Evolutionary conservation across 2,113 vertebrate species (phyloP).

Genomic region (Solea solea): DNA sequence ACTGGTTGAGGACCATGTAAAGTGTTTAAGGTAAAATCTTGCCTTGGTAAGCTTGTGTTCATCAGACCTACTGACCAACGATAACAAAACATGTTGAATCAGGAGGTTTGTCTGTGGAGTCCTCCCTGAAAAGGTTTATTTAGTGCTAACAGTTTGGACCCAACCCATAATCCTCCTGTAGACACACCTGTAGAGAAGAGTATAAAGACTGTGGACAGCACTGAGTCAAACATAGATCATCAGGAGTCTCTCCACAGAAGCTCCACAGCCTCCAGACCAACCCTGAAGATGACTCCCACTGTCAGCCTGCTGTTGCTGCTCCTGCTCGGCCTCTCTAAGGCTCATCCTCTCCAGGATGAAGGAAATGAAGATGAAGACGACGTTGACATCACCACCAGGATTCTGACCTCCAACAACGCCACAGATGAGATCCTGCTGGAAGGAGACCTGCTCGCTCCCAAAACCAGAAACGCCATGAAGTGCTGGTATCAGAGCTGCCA

Average conservation of each 20-base stretch:
- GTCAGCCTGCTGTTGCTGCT: constrained; percentile 46
- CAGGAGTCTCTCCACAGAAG: constrained; percentile 27
- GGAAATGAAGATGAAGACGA: background rate
- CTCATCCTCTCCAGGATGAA: constrained; percentile 20
- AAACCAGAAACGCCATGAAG: constrained; percentile 21
- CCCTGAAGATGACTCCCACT: constrained; percentile 42
- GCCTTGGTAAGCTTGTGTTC: no score
- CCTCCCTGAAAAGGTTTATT: constrained; percentile 46
- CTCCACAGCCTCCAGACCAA: constrained; percentile 26
- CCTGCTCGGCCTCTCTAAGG: constrained; percentile 43
- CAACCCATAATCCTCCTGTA: constrained; percentile 46
- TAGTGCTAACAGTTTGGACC: constrained; percentile 11
- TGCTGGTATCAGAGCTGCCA: constrained; percentile 16
- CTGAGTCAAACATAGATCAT: constrained; percentile 35
- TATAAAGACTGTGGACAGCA: constrained; percentile 54
- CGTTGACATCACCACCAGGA: constrained; percentile 26
- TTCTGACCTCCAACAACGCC: constrained; percentile 28
- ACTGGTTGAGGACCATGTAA: no score
- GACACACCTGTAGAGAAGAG: constrained; percentile 50
- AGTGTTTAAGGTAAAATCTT: no score
- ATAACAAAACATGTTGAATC: no score
- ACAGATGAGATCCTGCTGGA: constrained; percentile 25
- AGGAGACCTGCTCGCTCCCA: constrained; percentile 48
- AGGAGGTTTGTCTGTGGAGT: constrained; percentile 32
- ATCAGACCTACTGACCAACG: constrained; percentile 14